Conservation (phyloP, 1,140 invertebrate species). For the Conopomorpha cramerella region DNA sequence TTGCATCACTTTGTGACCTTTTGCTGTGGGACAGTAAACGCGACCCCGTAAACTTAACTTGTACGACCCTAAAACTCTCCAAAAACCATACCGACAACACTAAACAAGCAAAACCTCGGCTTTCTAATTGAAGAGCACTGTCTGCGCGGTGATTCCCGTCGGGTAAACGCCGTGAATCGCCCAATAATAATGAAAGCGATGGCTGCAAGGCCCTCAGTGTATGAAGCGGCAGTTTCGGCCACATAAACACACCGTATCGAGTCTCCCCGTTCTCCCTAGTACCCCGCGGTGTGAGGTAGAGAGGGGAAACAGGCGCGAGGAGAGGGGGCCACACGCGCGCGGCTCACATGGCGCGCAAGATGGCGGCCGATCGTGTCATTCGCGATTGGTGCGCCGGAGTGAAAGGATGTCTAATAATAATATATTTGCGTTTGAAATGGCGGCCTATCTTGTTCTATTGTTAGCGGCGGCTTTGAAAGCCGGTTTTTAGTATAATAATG, state of each 20-base stretch:
- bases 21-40: too few relatives aligned
- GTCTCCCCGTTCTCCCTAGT: constrained; percentile 9
- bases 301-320: neutral
- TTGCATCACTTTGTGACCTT: too few relatives aligned
- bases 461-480: too few relatives aligned
- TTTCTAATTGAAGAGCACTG: constrained; percentile 46
- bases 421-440: too few relatives aligned
- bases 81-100: too few relatives aligned
- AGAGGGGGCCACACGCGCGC: neutral
- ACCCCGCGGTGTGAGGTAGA: neutral
- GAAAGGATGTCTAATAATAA: neutral
- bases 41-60: too few relatives aligned
- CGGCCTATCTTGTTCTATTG: too few relatives aligned
- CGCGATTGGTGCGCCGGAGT: neutral
- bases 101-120: too few relatives aligned
- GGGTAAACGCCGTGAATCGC: constrained; percentile 55
- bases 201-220: constrained; percentile 50
- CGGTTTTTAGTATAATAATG: too few relatives aligned
- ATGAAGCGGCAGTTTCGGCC: constrained; percentile 57
- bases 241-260: constrained; percentile 56
- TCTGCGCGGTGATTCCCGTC: constrained; percentile 36
- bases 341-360: constrained; percentile 42
- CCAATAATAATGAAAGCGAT: constrained; percentile 60
- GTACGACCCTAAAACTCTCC: too few relatives aligned
- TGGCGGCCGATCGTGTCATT: constrained; percentile 38